Conservation (phyloP, 2,113 vertebrate species). For the Erinaceus europaeus region DNA sequence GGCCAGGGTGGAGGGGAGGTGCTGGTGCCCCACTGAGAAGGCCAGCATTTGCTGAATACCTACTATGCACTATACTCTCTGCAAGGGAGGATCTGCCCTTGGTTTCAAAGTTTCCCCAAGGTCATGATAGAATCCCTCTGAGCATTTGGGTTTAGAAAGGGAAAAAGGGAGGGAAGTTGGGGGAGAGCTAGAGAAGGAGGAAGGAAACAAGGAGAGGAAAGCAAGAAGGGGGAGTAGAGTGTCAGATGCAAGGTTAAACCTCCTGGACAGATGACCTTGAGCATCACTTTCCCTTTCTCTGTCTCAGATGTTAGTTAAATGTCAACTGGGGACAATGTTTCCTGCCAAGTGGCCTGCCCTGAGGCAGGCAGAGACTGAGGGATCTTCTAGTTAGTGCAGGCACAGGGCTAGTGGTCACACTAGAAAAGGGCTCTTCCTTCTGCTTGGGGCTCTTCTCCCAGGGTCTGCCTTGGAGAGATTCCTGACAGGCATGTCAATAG, state of each 20-base stretch:
- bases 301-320: background rate
- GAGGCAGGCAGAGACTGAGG: background rate
- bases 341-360: background rate
- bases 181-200: too few species aligned
- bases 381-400: background rate
- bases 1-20: background rate
- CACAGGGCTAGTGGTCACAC: rapidly evolving
- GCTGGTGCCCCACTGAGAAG: background rate
- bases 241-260: constrained; percentile 38
- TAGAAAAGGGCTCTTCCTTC: background rate
- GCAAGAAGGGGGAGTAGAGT: too few species aligned
- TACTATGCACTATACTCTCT: constrained; percentile 43
- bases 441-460: background rate
- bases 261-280: constrained; percentile 25
- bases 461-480: background rate
- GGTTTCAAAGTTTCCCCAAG: constrained; percentile 34
- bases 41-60: background rate
- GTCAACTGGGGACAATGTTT: background rate
- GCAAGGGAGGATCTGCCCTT: background rate
- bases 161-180: background rate
- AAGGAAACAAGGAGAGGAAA: background rate
- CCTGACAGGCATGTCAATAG: background rate
- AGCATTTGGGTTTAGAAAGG: background rate
- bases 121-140: background rate
- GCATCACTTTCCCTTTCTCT: background rate